A percentile compares a stretch with the other conserved stretches of the same genome.
phyloP scores from a whole-genome alignment of 2,888 invertebrate genomes.

The Xanthorhoe spadicearia region DNA sequence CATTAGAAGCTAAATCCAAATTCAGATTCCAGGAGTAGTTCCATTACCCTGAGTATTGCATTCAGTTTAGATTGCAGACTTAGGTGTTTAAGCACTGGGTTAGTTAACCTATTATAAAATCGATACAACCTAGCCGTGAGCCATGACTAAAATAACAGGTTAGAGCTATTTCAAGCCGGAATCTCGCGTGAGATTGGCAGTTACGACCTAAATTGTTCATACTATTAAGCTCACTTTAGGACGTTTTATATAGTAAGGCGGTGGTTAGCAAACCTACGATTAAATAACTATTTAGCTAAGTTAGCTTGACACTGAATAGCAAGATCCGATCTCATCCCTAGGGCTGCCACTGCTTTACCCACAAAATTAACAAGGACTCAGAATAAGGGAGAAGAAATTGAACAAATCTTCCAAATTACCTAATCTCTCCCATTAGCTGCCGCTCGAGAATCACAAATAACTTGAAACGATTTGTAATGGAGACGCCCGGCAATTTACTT shows the following conservation, averaged over 20 bases:
- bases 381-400: slow-evolving; percentile 41
- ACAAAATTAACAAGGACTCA: slow-evolving; percentile 35
- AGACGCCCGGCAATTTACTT: slow-evolving; percentile 68
- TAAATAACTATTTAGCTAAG: neutral
- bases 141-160: slow-evolving; percentile 54
- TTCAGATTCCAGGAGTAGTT: neutral
- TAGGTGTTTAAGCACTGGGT: slow-evolving; percentile 46
- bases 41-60: neutral
- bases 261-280: neutral
- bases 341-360: slow-evolving; percentile 4
- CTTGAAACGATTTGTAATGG: slow-evolving; percentile 68
- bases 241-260: slow-evolving; percentile 7
- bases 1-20: neutral
- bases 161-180: slow-evolving; percentile 65
- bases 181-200: slow-evolving; percentile 61
- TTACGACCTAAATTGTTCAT: slow-evolving; percentile 41
- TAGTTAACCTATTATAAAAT: slow-evolving; percentile 66
- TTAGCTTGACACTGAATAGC: neutral
- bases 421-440: slow-evolving; percentile 60
- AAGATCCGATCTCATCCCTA: neutral
- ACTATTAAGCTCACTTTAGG: slow-evolving; percentile 19
- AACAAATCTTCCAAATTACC: slow-evolving; percentile 47
- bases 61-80: slow-evolving; percentile 7
- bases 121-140: slow-evolving; percentile 57
- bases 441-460: slow-evolving; percentile 56